Conservation (phyloP, 2,888 invertebrate genomes). For the Pyrocoelia pectoralis region DNA sequence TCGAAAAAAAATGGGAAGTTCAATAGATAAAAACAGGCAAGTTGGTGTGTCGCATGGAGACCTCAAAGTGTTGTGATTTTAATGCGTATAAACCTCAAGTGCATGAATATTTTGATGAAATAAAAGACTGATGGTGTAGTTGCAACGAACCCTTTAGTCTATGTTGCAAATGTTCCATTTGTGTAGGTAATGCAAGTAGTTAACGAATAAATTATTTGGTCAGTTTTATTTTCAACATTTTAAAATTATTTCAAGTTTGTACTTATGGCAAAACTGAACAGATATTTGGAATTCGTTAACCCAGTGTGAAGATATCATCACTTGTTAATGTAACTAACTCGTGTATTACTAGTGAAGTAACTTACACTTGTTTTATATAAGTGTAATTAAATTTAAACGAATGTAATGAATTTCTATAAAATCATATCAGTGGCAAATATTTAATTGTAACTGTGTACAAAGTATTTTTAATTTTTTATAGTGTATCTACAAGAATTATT, state of each 20-base stretch:
- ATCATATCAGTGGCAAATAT: background rate
- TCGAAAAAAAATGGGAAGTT: constrained; percentile 20
- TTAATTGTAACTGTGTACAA: background rate
- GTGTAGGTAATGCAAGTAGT: constrained; percentile 33
- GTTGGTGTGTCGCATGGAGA: constrained; percentile 45
- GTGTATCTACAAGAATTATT: no score
- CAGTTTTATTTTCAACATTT: constrained; percentile 23
- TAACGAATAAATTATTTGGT: constrained; percentile 26
- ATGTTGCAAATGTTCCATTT: constrained; percentile 35
- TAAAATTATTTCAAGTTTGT: constrained; percentile 20
- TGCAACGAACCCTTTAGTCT: constrained; percentile 31
- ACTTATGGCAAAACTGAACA: constrained; percentile 30
- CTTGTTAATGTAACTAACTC: constrained; percentile 28
- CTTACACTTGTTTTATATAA: constrained; percentile 17
- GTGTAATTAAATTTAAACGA: constrained; percentile 19
- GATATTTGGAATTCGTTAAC: constrained; percentile 17
- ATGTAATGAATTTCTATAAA: constrained; percentile 15
- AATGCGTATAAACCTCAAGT: constrained; percentile 40
- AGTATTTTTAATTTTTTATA: background rate
- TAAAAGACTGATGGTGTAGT: constrained; percentile 45
- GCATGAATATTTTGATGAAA: constrained; percentile 42
- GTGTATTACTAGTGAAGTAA: constrained; percentile 20
- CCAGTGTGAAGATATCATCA: constrained; percentile 19
- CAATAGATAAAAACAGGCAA: constrained; percentile 35
- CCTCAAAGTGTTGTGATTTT: constrained; percentile 47